phyloP scores from a whole-genome alignment of 1,140 invertebrate species.

The Tetraneura akinire region DNA sequence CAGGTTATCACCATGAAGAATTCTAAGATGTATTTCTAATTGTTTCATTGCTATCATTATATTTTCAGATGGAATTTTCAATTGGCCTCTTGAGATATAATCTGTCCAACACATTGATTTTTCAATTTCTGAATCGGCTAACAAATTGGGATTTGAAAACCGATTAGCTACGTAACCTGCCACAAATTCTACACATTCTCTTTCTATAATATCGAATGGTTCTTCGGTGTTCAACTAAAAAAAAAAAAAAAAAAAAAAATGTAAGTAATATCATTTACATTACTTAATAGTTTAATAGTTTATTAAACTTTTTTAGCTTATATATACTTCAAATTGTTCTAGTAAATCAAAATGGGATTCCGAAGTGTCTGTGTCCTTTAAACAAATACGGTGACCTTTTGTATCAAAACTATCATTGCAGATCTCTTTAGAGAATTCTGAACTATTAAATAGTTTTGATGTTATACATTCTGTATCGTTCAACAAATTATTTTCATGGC shows the following conservation, averaged over 20 bases:
- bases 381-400: neutral
- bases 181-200: constrained; percentile 21
- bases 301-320: constrained; percentile 15
- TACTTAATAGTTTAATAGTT: too few species aligned
- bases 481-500: neutral
- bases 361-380: neutral
- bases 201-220: neutral
- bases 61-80: neutral
- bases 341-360: neutral
- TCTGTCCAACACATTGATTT: neutral
- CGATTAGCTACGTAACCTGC: constrained; percentile 12
- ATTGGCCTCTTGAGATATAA: neutral
- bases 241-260: too few species aligned
- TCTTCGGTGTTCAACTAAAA: constrained; percentile 6
- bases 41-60: neutral
- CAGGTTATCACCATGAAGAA: constrained; percentile 1
- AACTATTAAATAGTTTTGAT: neutral
- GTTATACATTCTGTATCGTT: constrained; percentile 2
- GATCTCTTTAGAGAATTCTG: neutral
- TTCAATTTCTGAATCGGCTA: neutral
- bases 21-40: neutral
- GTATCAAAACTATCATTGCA: neutral
- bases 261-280: neutral
- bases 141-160: neutral
- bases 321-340: neutral